These are phyloP conservation scores for Prinia subflava DNA, from an alignment of 2,113 vertebrate species.

Conservation along the genomic window DNA sequence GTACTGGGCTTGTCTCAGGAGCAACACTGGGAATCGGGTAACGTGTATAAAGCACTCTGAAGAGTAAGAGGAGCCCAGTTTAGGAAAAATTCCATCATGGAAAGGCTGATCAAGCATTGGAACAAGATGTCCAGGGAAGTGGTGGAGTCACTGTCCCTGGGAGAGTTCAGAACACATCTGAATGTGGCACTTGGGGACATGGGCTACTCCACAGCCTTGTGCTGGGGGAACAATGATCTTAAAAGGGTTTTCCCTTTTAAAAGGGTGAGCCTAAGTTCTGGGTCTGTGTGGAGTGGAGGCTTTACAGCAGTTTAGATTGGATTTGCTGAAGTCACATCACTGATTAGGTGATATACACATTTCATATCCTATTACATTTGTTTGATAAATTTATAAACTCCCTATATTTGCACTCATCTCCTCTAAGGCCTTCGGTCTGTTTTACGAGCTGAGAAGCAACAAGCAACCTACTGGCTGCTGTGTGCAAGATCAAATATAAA, in stretches of 20 bases:
- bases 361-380: not conserved
- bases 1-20: not conserved
- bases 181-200: not conserved
- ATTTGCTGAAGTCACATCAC: not conserved
- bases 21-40: not conserved
- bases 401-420: not conserved
- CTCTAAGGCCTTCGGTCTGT: not conserved
- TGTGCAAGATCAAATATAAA: not conserved
- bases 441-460: not conserved
- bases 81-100: not conserved
- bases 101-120: not conserved
- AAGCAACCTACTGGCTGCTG: not conserved
- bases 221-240: not conserved
- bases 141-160: not conserved
- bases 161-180: not conserved
- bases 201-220: not conserved
- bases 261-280: not conserved
- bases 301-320: not conserved
- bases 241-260: not conserved
- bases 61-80: not conserved
- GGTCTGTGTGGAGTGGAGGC: not conserved
- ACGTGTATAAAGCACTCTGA: not conserved
- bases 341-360: not conserved
- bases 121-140: not conserved
- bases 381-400: not conserved